Evolutionary conservation across 2,888 invertebrate species (phyloP).

Genomic region (Labia minor): DNA sequence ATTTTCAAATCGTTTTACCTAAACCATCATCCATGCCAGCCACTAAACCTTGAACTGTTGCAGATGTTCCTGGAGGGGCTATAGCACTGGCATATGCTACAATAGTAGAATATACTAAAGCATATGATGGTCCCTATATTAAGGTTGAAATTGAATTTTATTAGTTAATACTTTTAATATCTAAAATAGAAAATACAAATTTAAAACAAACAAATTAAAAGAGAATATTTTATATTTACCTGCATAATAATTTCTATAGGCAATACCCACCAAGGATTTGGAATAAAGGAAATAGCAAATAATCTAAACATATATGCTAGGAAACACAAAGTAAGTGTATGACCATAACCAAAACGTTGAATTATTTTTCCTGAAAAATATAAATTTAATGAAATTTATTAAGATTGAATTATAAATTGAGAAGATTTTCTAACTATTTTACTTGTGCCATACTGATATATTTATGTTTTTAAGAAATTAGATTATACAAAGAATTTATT

Average conservation of each 20-base stretch:
- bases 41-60: constrained; percentile 74
- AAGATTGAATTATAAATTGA: constrained; percentile 16
- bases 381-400: constrained; percentile 16
- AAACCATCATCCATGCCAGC: constrained; percentile 83
- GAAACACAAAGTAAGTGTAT: constrained; percentile 66
- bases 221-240: background rate
- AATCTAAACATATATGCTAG: constrained; percentile 64
- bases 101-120: constrained; percentile 70
- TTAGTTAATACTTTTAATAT: too few relatives aligned
- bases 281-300: constrained; percentile 60
- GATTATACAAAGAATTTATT: too few relatives aligned
- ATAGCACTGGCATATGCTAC: constrained; percentile 56
- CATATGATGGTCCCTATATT: constrained; percentile 69
- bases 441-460: too few relatives aligned
- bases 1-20: constrained; percentile 39
- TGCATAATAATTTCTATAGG: constrained; percentile 70
- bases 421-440: background rate
- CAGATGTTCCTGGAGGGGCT: constrained; percentile 62
- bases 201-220: too few relatives aligned
- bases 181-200: too few relatives aligned
- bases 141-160: constrained; percentile 29
- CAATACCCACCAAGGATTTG: constrained; percentile 72
- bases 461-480: too few relatives aligned
- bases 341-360: constrained; percentile 63
- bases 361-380: constrained; percentile 57